phyloP scores from a whole-genome alignment of 2,797 vertebrate genomes.

The Darevskia nairensis region DNA sequence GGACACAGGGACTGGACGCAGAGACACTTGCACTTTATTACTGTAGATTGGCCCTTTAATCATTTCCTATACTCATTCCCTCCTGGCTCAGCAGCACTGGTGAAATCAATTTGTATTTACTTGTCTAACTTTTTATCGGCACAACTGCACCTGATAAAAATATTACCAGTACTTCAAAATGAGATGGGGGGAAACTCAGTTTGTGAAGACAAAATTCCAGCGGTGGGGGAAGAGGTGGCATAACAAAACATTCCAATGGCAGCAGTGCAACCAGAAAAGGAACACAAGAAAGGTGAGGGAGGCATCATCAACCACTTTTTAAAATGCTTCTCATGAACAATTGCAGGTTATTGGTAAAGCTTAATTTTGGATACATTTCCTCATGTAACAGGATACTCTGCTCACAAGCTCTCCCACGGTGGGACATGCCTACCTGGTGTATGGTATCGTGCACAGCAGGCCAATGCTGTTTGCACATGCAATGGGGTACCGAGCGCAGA shows the following conservation, averaged over 20 bases:
- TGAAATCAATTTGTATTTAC: not conserved
- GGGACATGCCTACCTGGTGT: conserved; percentile 86
- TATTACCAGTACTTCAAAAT: not conserved
- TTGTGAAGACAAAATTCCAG: not conserved
- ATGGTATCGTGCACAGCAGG: conserved; percentile 96
- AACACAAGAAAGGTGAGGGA: too few relatives aligned
- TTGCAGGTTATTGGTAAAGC: not conserved
- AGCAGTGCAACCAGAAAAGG: too few relatives aligned
- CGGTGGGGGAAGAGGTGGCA: not conserved
- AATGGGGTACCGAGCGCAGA: conserved; percentile 97
- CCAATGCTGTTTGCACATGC: conserved; percentile 98
- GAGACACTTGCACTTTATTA: too few relatives aligned
- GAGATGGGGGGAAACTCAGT: not conserved
- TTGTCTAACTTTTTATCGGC: not conserved
- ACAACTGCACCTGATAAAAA: not conserved
- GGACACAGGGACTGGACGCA: too few relatives aligned
- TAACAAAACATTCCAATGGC: not conserved
- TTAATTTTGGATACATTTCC: not conserved
- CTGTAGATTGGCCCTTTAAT: not conserved
- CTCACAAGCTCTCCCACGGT: not conserved
- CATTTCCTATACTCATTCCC: not conserved
- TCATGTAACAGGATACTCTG: not conserved
- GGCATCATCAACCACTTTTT: too few relatives aligned
- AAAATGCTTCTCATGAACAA: not conserved
- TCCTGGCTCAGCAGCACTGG: not conserved